Percentiles rank a stretch among this genome's conserved stretches.
Conservation (phyloP, 2,113 vertebrate species). For the Uropsilus gracilis region DNA sequence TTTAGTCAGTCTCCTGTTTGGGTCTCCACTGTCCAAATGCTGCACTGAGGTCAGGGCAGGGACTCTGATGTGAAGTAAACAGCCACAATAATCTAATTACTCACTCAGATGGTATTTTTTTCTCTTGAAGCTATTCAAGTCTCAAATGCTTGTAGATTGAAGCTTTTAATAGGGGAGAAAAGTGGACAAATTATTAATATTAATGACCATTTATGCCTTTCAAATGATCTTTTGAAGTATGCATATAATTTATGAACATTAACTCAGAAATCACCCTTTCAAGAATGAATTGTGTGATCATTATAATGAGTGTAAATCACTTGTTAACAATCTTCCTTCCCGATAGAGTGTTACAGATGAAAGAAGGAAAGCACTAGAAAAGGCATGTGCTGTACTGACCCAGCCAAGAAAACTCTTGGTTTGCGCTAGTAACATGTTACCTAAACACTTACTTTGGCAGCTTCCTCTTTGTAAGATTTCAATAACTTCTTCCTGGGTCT, state of each 20-base stretch:
- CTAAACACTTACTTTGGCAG: background rate
- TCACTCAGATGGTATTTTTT: constrained; percentile 37
- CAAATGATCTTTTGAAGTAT: constrained; percentile 56
- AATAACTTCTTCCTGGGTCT: constrained; percentile 10
- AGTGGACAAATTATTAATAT: constrained; percentile 60
- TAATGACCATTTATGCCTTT: constrained; percentile 58
- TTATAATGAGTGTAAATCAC: constrained; percentile 46
- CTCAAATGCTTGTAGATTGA: constrained; percentile 27
- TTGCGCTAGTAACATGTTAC: background rate
- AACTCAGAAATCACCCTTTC: constrained; percentile 57
- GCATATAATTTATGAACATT: constrained; percentile 63
- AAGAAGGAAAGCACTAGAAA: constrained; percentile 45
- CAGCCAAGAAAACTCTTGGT: background rate
- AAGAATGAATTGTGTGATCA: constrained; percentile 55
- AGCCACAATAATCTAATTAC: constrained; percentile 38
- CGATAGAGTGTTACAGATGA: background rate
- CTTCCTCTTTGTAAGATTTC: background rate
- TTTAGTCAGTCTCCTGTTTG: background rate
- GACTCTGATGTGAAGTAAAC: background rate
- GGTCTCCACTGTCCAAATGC: background rate
- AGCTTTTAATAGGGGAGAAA: constrained; percentile 48
- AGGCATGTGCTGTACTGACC: background rate
- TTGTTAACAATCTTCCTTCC: constrained; percentile 6
- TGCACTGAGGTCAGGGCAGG: background rate
- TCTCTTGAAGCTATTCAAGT: constrained; percentile 43